Percentiles rank a stretch among this genome's conserved stretches.
Conservation (phyloP, 2,888 invertebrate species). For the Noctua fimbriata region DNA sequence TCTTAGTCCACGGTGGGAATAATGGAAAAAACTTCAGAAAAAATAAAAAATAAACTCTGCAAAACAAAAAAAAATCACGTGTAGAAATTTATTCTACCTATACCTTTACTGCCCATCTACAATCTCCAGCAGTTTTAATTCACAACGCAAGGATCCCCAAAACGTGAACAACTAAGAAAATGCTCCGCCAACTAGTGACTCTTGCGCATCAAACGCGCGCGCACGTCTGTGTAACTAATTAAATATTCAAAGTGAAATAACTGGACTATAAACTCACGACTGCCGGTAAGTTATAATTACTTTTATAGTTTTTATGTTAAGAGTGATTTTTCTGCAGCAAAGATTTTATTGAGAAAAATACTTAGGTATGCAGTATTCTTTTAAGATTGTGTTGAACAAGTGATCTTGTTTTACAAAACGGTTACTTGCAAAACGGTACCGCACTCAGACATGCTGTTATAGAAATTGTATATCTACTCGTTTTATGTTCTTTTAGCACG, state of each 20-base stretch:
- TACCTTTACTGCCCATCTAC: background rate
- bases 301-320: background rate
- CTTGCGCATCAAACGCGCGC: conserved; percentile 35
- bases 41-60: no score
- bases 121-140: conserved; percentile 28
- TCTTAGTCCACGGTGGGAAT: background rate
- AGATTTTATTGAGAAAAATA: background rate
- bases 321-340: conserved; percentile 2
- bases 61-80: background rate
- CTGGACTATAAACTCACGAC: conserved; percentile 18
- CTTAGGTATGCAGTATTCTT: background rate
- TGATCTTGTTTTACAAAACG: conserved; percentile 6
- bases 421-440: conserved; percentile 27
- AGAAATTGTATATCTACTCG: background rate
- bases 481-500: background rate
- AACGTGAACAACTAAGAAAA: conserved; percentile 31
- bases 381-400: background rate
- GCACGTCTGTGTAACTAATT: conserved; percentile 23
- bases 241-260: conserved; percentile 28
- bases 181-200: conserved; percentile 45
- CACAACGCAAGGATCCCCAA: conserved; percentile 43
- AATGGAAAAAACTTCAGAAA: background rate
- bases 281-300: conserved; percentile 35
- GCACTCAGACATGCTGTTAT: background rate
- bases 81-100: background rate